These are phyloP conservation scores for Argyresthia goedartella DNA, from an alignment of 2,888 invertebrate genomes.

Conservation along the genomic window DNA sequence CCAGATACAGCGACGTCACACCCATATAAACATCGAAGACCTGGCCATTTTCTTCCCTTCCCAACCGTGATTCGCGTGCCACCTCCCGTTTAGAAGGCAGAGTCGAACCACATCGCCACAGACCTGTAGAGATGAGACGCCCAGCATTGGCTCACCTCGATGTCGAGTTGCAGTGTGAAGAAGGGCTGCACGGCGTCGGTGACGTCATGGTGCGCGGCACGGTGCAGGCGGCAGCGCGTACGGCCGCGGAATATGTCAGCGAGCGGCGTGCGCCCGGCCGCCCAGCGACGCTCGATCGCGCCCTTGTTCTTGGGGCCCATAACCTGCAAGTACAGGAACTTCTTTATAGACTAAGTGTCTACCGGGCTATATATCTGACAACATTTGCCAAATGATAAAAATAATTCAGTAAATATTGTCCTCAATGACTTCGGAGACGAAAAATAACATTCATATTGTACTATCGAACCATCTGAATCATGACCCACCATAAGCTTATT, in stretches of 20 bases:
- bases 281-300: constrained; percentile 86
- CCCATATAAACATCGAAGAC: too few species aligned
- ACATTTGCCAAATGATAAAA: too few species aligned
- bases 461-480: too few species aligned
- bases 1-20: too few species aligned
- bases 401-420: constrained; percentile 7
- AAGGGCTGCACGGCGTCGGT: constrained; percentile 96
- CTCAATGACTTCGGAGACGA: constrained; percentile 10
- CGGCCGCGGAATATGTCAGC: constrained; percentile 95
- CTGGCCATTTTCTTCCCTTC: too few species aligned
- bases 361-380: too few species aligned
- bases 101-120: too few species aligned
- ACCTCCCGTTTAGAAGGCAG: too few species aligned
- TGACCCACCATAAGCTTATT: too few species aligned
- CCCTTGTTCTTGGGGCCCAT: constrained; percentile 92
- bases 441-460: too few species aligned
- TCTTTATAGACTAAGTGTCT: not conserved
- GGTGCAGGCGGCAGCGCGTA: constrained; percentile 84
- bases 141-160: constrained; percentile 91
- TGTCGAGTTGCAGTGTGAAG: constrained; percentile 94
- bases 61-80: too few species aligned
- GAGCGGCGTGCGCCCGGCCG: constrained; percentile 83
- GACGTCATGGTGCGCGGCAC: constrained; percentile 74
- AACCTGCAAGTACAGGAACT: constrained; percentile 58
- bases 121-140: too few species aligned